These are phyloP conservation scores for Scaptomyza montana DNA, from an alignment of 1,140 invertebrate genomes.

Conservation along the genomic window DNA sequence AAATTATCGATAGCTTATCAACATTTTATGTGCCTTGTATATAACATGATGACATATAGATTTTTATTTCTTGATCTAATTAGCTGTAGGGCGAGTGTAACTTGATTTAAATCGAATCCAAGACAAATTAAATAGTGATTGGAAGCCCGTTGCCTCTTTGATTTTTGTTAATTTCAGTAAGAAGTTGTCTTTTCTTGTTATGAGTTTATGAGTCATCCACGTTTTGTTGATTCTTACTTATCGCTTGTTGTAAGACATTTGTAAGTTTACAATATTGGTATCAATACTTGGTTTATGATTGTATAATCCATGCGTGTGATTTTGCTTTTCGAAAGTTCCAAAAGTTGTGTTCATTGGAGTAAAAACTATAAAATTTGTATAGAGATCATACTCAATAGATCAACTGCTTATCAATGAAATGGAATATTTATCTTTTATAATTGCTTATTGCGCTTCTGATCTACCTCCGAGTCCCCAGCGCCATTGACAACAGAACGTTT, in stretches of 20 bases:
- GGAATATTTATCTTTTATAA: conserved; percentile 10
- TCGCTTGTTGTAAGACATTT: too few species aligned
- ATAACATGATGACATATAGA: too few species aligned
- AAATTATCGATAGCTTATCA: not conserved
- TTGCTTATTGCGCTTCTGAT: conserved; percentile 21
- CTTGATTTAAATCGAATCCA: too few species aligned
- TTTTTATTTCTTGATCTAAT: too few species aligned
- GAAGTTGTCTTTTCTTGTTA: too few species aligned
- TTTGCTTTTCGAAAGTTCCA: not conserved
- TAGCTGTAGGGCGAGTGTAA: too few species aligned
- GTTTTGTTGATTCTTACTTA: too few species aligned
- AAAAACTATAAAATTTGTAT: conserved; percentile 35
- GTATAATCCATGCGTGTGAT: not conserved
- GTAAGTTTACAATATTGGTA: too few species aligned
- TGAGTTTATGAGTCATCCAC: too few species aligned
- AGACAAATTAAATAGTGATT: too few species aligned
- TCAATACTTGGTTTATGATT: not conserved
- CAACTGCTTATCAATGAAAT: not conserved
- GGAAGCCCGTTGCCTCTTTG: too few species aligned
- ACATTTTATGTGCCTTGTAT: not conserved
- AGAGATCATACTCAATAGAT: not conserved
- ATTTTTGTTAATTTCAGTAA: too few species aligned
- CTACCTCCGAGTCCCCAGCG: conserved; percentile 58
- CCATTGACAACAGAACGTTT: conserved; percentile 32
- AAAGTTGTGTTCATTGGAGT: not conserved